Evolutionary conservation across 2,888 invertebrate species (phyloP), one percentile per base, ranked within the genome.

Genomic region (Eupithecia subfuscata): DNA sequence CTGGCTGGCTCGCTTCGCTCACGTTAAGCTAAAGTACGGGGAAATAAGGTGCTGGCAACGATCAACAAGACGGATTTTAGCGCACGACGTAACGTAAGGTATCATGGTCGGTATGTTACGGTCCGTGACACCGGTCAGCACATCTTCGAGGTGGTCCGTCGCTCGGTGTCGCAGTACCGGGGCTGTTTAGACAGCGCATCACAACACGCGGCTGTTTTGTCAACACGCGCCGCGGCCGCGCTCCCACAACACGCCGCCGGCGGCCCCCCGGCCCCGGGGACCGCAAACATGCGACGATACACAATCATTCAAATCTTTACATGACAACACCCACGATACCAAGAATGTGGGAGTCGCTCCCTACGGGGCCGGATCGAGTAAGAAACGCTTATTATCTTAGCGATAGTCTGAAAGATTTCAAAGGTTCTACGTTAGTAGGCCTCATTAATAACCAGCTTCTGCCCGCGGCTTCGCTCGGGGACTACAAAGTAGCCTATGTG

Each of bases 141-240:
- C 4, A 22, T 56, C 12, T 1, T 22, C 25, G 25, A 25, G 60
- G 14, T 25, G 60, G 14, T 22, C 5, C 14, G 45, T 71, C 73
- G 70, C 48, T 74, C 37, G 43, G 78, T 78, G 40, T 74, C 82
- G 71, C 80, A 79, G 89, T 89, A 88, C 82, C 22, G 80, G 84
- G 84, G 63, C 25, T 80, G 78, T 83, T 81, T 81, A 81, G 84
- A 82, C 65, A 79, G 81, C 77, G 78, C 78, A 79, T 82, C 86
- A 86, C 85, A 82, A 82, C 82, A 78, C 65, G 75, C 72, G 75
- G 64, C 79, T 89, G 87, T 91, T 92, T 91, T 82, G 86, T 88
- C 89, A 92, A 92, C 88, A 87, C 65, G 48, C 40, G 69, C 56
- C 56, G 60, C 84, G 86, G 86, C 85, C 84, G 79, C 84, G 78